Evolutionary conservation across 2,113 vertebrate genomes (phyloP), one percentile per base, ranked within the genome.

Genomic region (Gasterosteus nipponicus): DNA sequence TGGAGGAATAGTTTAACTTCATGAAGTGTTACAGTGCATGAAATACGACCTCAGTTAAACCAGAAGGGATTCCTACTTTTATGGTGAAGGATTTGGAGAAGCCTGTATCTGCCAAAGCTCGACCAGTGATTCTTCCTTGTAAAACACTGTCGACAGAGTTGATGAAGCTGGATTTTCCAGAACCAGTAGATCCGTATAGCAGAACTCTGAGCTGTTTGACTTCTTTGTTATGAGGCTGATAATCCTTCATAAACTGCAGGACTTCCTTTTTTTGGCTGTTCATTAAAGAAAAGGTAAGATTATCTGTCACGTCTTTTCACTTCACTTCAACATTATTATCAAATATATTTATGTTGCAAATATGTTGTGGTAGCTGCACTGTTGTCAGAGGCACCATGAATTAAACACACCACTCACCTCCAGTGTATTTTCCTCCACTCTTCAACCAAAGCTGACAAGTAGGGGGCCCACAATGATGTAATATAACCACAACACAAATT

Each of bases 61-160:
- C 2, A 6, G 19, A 41, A 41, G 10, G n/a, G 3, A 31, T 35
- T 78, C 56, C 10, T 74, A 89, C 85, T 1, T 38, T 19, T 5
- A 0, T 16, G 1, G 86, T 90, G 49, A 65, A 86, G 33, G 53
- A 80, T 0, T 6, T 2, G 0, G 0, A 1, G n/a, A 0, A 0
- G 0, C 1, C 2, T 8, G 59, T 18, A 60, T 87, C 80, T 18
- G 42, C 0, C 15, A 2, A 0, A 42, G 44, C 83, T 39, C 7
- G 58, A 16, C 0, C 15, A 11, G 51, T 18, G 3, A 87, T 0
- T 64, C 47, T 60, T 3, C 51, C 60, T 54, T 68, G 44, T 22
- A 83, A 69, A 65, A 47, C 19, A 2, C 41, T 85, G 7, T 83
- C 67, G 5, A 89, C 86, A 53, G 88, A 77, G 60, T 87, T 87